phyloP scores from a whole-genome alignment of 2,113 vertebrate genomes.

The Ia io region DNA sequence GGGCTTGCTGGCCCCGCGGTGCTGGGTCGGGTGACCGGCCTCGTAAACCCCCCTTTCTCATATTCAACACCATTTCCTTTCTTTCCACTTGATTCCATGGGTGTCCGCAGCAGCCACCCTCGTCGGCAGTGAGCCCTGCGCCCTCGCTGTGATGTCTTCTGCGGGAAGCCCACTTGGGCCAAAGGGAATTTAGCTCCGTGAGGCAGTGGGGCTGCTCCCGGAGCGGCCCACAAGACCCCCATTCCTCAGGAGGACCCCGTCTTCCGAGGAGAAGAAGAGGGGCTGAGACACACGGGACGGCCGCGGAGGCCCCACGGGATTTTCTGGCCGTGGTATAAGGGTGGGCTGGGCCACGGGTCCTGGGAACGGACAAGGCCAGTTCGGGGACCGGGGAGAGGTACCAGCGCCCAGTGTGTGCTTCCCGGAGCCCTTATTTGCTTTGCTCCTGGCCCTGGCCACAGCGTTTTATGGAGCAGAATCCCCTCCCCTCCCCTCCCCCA shows the following conservation, averaged over 20 bases:
- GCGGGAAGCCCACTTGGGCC: not conserved
- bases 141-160: not conserved
- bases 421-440: conserved; percentile 38
- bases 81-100: conserved; percentile 48
- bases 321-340: not conserved
- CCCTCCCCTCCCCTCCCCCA: conserved; percentile 16
- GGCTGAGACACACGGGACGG: not conserved
- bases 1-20: not conserved
- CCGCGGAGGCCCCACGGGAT: not conserved
- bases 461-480: conserved; percentile 60
- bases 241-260: not conserved
- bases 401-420: not conserved
- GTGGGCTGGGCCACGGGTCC: not conserved
- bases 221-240: not conserved
- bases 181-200: not conserved
- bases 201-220: not conserved
- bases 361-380: not conserved
- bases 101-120: conserved; percentile 35
- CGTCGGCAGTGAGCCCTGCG: conserved; percentile 38
- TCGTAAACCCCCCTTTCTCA: conserved; percentile 66
- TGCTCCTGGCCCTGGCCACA: conserved; percentile 22
- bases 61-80: conserved; percentile 64
- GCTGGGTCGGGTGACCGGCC: conserved; percentile 50
- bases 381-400: not conserved
- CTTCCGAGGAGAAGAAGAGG: not conserved